phyloP scores from a whole-genome alignment of 2,888 invertebrate genomes.

The Ariolimax columbianus region DNA sequence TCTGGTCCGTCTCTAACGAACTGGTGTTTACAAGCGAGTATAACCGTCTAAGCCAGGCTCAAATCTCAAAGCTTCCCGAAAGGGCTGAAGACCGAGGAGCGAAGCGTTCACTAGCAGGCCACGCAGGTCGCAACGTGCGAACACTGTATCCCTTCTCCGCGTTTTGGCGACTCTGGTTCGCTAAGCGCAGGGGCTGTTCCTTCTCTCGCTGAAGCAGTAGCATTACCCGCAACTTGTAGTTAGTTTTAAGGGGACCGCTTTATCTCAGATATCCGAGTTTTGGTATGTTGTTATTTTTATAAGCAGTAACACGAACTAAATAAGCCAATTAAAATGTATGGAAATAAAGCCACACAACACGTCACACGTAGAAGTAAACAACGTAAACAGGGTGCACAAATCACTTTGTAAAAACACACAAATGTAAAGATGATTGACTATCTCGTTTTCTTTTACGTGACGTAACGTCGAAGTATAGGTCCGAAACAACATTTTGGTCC shows the following conservation, averaged over 20 bases:
- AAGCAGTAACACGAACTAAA: too few relatives aligned
- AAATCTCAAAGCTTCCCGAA: conserved; percentile 1
- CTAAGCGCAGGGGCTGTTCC: background rate
- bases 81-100: background rate
- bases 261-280: background rate
- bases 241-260: background rate
- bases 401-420: too few relatives aligned
- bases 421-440: too few relatives aligned
- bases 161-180: background rate
- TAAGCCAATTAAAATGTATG: too few relatives aligned
- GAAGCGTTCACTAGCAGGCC: background rate
- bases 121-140: background rate
- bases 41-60: background rate
- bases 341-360: too few relatives aligned
- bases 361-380: too few relatives aligned
- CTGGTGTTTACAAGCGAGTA: background rate
- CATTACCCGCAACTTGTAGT: background rate
- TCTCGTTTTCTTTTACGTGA: too few relatives aligned
- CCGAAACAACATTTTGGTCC: too few relatives aligned
- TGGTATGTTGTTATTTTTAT: background rate
- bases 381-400: too few relatives aligned
- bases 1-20: background rate
- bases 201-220: too few relatives aligned
- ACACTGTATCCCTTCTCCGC: background rate
- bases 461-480: too few relatives aligned